These are phyloP conservation scores for Zonotrichia albicollis DNA, from an alignment of 2,797 vertebrate species.

Conservation along the genomic window DNA sequence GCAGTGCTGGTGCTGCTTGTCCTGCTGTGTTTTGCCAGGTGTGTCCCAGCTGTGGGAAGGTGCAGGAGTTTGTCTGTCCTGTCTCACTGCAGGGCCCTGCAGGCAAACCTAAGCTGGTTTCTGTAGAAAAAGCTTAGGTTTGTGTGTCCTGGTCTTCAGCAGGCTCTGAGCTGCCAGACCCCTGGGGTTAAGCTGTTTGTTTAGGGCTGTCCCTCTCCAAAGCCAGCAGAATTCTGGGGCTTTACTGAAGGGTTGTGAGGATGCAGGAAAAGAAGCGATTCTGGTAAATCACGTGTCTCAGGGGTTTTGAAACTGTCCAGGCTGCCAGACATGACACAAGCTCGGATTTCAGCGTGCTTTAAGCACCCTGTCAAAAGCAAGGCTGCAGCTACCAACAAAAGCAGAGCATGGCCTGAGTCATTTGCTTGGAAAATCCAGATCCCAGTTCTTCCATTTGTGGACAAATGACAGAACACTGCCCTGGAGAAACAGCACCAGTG, in stretches of 20 bases:
- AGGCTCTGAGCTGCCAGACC: neutral
- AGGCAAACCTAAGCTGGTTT: neutral
- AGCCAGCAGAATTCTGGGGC: neutral
- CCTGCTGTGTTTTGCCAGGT: accelerated
- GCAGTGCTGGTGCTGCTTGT: neutral
- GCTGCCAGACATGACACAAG: neutral
- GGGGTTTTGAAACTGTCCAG: neutral
- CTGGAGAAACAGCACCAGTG: neutral
- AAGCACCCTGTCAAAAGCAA: neutral
- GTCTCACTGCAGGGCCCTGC: neutral
- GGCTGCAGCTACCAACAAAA: neutral
- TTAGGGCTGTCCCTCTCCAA: neutral
- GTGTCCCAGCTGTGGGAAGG: neutral
- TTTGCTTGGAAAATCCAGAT: neutral
- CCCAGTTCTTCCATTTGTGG: neutral
- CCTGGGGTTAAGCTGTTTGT: neutral
- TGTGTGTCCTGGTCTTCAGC: neutral
- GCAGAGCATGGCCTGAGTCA: neutral
- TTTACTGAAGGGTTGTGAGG: neutral
- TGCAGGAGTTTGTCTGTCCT: neutral
- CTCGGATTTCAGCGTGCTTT: neutral
- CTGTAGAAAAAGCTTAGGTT: too few species aligned
- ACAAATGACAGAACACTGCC: neutral
- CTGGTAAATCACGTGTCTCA: neutral
- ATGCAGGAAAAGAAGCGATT: neutral